These are phyloP conservation scores for Andrena flavipes DNA, from an alignment of 2,888 invertebrate species.

Conservation along the genomic window DNA sequence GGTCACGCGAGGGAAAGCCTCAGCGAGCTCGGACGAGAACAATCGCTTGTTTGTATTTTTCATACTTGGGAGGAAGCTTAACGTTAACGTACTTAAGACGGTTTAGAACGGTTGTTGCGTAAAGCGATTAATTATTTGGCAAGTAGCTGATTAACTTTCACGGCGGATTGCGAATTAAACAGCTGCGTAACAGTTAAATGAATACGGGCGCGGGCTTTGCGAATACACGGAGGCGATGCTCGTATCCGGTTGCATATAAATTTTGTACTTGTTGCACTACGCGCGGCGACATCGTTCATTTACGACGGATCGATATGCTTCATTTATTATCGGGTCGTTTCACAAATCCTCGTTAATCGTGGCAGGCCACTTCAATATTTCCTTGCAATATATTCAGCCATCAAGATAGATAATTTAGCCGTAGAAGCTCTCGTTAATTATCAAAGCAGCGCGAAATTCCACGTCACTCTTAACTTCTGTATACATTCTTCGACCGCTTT, in stretches of 20 bases:
- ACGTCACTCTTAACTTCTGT: not conserved
- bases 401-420: not conserved
- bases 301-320: slow-evolving; percentile 28
- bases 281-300: slow-evolving; percentile 5
- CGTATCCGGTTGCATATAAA: slow-evolving; percentile 23
- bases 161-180: not conserved
- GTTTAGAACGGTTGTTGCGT: not conserved
- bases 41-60: not conserved
- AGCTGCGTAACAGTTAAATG: not conserved
- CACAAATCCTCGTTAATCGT: slow-evolving; percentile 3
- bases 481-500: not conserved
- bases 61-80: not conserved
- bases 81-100: not conserved
- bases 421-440: not conserved
- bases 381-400: not conserved
- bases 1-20: not conserved
- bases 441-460: not conserved
- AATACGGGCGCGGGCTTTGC: not conserved
- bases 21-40: not conserved
- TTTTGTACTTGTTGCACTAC: slow-evolving; percentile 59
- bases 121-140: slow-evolving; percentile 14
- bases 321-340: slow-evolving; percentile 24
- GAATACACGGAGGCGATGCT: not conserved
- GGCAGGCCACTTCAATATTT: not conserved
- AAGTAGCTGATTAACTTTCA: slow-evolving; percentile 3